These are phyloP conservation scores for Dryobates pubescens DNA, from an alignment of 2,797 vertebrate species.

Conservation along the genomic window DNA sequence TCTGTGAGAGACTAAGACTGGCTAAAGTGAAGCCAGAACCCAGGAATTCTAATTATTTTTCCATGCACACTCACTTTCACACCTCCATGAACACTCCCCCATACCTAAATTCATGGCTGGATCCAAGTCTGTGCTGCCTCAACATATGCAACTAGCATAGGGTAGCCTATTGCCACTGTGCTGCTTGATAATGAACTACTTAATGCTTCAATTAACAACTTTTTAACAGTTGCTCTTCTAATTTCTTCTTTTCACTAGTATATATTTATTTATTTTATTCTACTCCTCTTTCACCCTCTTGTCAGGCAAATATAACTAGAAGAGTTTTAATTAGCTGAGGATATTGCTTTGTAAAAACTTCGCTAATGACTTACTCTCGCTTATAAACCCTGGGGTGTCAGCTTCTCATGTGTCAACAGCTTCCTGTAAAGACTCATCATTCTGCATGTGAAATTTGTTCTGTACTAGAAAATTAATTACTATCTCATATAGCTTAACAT, in stretches of 20 bases:
- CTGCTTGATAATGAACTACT: constrained; percentile 59
- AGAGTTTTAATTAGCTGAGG: constrained; percentile 65
- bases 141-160: constrained; percentile 10
- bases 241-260: constrained; percentile 58
- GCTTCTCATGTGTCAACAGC: constrained; percentile 16
- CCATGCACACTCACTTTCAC: not conserved
- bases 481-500: constrained; percentile 25
- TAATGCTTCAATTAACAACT: constrained; percentile 70
- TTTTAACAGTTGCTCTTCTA: constrained; percentile 34
- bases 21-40: not conserved
- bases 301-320: constrained; percentile 44
- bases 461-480: constrained; percentile 52
- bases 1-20: not conserved
- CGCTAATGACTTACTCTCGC: not conserved
- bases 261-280: constrained; percentile 62
- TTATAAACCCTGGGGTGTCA: not conserved
- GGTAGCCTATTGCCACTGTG: not conserved
- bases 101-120: constrained; percentile 31
- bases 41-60: not conserved
- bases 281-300: constrained; percentile 45
- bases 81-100: not conserved
- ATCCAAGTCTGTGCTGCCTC: constrained; percentile 20
- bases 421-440: not conserved
- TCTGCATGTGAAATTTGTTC: constrained; percentile 38
- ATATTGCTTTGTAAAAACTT: constrained; percentile 45